Evolutionary conservation across 2,797 vertebrate genomes (phyloP).

Genomic region (Poeciliopsis paucimaculata): DNA sequence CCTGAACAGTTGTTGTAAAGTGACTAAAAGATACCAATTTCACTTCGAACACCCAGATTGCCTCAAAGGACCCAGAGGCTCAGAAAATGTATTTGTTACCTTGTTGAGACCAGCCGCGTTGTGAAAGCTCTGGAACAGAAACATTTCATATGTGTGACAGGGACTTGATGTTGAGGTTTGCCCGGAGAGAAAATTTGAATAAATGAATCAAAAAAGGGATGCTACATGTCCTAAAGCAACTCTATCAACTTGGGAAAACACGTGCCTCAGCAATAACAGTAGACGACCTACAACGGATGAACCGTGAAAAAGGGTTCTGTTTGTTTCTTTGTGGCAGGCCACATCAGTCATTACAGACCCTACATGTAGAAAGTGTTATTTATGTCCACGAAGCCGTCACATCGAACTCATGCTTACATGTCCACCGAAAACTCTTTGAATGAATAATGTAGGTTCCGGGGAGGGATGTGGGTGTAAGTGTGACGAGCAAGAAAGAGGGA

Average conservation of each 20-base stretch:
- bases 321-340: neutral
- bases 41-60: neutral
- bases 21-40: neutral
- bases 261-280: neutral
- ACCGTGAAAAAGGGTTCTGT: neutral
- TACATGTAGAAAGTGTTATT: constrained; percentile 4
- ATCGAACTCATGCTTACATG: neutral
- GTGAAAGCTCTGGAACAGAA: constrained; percentile 6
- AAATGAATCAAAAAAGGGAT: constrained; percentile 36
- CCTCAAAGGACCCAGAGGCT: no score
- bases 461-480: constrained; percentile 25
- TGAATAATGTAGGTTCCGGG: constrained; percentile 16
- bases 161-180: constrained; percentile 20
- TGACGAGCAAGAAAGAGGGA: constrained; percentile 42
- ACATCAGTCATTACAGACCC: constrained; percentile 4
- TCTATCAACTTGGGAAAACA: constrained; percentile 13
- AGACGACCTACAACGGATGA: neutral
- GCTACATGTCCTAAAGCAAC: constrained; percentile 19
- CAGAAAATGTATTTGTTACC: neutral
- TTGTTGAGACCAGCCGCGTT: neutral
- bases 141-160: constrained; percentile 8
- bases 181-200: constrained; percentile 20
- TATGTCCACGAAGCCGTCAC: neutral
- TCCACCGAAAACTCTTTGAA: neutral
- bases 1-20: neutral